Base-by-base conservation (phyloP, 2,113 vertebrate species). In the Ophiodon elongatus region DNA sequence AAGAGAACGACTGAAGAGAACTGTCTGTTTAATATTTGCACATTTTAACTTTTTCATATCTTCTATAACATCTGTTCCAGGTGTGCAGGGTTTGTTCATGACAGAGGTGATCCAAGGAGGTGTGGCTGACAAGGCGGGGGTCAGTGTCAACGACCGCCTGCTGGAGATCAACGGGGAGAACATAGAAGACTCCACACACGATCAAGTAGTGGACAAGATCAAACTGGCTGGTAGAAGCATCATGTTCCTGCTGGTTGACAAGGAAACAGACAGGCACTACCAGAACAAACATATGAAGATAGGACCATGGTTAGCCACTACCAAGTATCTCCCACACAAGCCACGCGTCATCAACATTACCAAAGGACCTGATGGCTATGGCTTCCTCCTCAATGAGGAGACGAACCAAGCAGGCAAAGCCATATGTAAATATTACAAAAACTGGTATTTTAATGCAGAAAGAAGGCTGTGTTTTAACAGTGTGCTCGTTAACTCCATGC, bases 141-240 rank as follows among this genome's bases (percentile, higher is more conserved):
- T 98, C 77, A 93, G 94, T 79, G 27, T 45, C 19, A 93, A 96
- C 0, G 98, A 99, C 82, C 96, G 94, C 9, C 39, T 99, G 65
- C 84, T 99, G 65, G 97, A 99, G 92, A 80, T 99, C 79, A 99
- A 99, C 1, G 97, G 97, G 11, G 94, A 97, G 86, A 97, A 95
- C 0, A 84, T 98, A 1, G 97, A 98, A 84, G 83, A 84, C 0
- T 63, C 74, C 88, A 95, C 93, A 7, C 97, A 99, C 0, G 94
- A 97, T 1, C 85, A 97, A 60, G 95, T 94, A 37, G 96, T 98
- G 76, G 91, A 95, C 43, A 97, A 95, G 93, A 94, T 99, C 67
- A 98, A 90, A 89, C 91, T 74, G 78, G 93, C 94, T 0, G 97
- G 95, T 41, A 94, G 86, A 79, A 89, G 15, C 1, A 1, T 98